Percentiles rank a stretch among this genome's conserved stretches.
phyloP scores from a whole-genome alignment of 2,113 vertebrate species.

The Potamarius usumacintae region DNA sequence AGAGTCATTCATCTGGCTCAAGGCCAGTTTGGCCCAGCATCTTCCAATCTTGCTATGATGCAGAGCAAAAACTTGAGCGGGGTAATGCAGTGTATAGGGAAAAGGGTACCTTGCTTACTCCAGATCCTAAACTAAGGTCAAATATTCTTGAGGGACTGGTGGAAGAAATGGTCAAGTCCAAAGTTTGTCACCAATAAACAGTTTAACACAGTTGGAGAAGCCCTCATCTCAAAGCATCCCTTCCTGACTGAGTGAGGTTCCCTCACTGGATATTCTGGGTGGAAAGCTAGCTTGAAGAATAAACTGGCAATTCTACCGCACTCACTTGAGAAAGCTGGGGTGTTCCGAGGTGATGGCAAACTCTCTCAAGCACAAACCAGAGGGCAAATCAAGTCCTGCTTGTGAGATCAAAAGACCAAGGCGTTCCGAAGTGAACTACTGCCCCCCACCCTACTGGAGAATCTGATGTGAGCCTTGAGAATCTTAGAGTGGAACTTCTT shows the following conservation, averaged over 20 bases:
- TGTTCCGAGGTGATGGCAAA: constrained; percentile 47
- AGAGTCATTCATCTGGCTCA: background rate
- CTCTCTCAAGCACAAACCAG: constrained; percentile 39
- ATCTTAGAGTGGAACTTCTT: constrained; percentile 41
- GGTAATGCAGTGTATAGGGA: no score
- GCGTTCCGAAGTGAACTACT: constrained; percentile 46
- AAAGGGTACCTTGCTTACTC: no score
- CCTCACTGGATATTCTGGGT: background rate
- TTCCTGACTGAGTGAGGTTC: constrained; percentile 46
- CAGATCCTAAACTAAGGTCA: constrained; percentile 28
- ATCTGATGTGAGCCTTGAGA: constrained; percentile 43
- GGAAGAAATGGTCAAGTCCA: constrained; percentile 40
- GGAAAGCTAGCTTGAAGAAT: constrained; percentile 49
- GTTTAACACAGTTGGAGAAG: no score
- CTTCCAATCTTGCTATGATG: background rate
- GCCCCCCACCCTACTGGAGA: constrained; percentile 43
- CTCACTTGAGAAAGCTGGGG: constrained; percentile 51
- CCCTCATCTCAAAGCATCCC: constrained; percentile 32
- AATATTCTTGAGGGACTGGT: constrained; percentile 35
- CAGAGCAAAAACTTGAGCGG: background rate
- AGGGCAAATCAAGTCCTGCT: constrained; percentile 18
- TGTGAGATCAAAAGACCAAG: constrained; percentile 46
- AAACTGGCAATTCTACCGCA: constrained; percentile 48
- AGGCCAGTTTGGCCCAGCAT: background rate
- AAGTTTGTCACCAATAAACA: constrained; percentile 38